Base-by-base conservation (phyloP, 2,888 invertebrate species). In the Adelognathus sp. region DNA sequence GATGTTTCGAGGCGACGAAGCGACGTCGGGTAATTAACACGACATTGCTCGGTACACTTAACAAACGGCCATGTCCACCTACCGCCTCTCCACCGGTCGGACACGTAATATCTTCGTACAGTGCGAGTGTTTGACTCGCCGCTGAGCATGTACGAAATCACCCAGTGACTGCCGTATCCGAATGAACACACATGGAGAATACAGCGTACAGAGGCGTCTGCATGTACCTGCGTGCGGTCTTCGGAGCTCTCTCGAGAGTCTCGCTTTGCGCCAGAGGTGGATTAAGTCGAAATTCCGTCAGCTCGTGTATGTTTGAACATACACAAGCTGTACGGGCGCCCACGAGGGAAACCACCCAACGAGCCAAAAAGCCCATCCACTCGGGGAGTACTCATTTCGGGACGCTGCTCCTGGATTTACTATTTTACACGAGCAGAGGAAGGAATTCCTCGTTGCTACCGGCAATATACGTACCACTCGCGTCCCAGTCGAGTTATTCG, bases 21-120 rank as follows among this genome's bases (percentile, higher is more conserved):
- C 79, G 81, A 74, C 81, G 83, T 82, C 80, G 77, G 82, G 81
- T 85, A 84, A 86, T 84, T 86, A 85, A 85, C 84, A 64, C 81
- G 80, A 84, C 80, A 82, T 81, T 66, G 73, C 66, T 63, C n/a
- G 24, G 50, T 50, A 61, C 58, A 50, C 44, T 58, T 36, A 56
- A 60, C 60, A 21, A 56, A 67, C 70, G 64, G 31, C 61, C 52
- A 39, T 33, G 70, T 61, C 31, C 66, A 21, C 44, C 56, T 56
- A 24, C 63, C 36, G 46, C 60, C 41, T n/a, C n/a, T n/a, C n/a
- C n/a, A n/a, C n/a, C 63, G 24, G 56, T 58, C 46, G 50, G 61
- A 72, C 66, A 61, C 54, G 66, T 67, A 46, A 77, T 79, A 76
- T 72, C 50, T 69, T 61, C 54, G 14, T 54, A 31, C 54, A 9